A percentile compares a stretch with the other conserved stretches of the same genome.
phyloP scores from a whole-genome alignment of 1,140 invertebrate genomes.

The Drosophila quadrilineata region DNA sequence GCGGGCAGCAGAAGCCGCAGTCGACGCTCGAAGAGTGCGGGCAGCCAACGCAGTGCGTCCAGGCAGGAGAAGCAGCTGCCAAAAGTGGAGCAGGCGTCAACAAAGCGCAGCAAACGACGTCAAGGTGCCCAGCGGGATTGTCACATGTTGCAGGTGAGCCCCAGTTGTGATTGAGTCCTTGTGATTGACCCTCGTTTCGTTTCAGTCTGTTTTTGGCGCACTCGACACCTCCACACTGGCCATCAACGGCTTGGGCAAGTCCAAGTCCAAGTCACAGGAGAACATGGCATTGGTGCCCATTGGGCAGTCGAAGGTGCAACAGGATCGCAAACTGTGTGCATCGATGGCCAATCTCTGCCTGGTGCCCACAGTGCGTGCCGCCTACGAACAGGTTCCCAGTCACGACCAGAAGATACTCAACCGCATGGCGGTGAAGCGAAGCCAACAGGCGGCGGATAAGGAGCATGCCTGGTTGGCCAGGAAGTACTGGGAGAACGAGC shows the following conservation, averaged over 20 bases:
- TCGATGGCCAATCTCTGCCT: constrained; percentile 78
- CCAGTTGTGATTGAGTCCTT: constrained; percentile 24
- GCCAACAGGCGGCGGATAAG: constrained; percentile 62
- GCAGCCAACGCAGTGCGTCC: constrained; percentile 43
- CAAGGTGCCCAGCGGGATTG: constrained; percentile 50
- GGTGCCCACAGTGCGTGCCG: constrained; percentile 58
- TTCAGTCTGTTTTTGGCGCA: constrained; percentile 19
- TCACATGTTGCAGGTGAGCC: constrained; percentile 60
- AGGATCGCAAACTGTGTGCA: constrained; percentile 35
- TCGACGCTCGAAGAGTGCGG: constrained; percentile 66
- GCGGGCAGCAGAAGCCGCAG: constrained; percentile 29
- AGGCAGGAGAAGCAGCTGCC: constrained; percentile 3
- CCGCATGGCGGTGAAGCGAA: constrained; percentile 75
- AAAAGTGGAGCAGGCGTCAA: not conserved
- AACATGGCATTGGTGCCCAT: constrained; percentile 39
- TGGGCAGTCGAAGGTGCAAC: not conserved
- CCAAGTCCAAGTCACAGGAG: constrained; percentile 62
- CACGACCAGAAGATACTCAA: constrained; percentile 80
- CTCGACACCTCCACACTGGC: constrained; percentile 31
- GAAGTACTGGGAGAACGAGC: constrained; percentile 80
- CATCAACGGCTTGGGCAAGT: constrained; percentile 42
- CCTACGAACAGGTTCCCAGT: constrained; percentile 62
- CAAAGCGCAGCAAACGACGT: constrained; percentile 6
- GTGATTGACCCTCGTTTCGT: too few species aligned
- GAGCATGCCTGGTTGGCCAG: constrained; percentile 78